A percentile compares a stretch with the other conserved stretches of the same genome.
These are phyloP conservation scores for Leptopterna dolabrata DNA, from an alignment of 2,888 invertebrate species.

Conservation along the genomic window DNA sequence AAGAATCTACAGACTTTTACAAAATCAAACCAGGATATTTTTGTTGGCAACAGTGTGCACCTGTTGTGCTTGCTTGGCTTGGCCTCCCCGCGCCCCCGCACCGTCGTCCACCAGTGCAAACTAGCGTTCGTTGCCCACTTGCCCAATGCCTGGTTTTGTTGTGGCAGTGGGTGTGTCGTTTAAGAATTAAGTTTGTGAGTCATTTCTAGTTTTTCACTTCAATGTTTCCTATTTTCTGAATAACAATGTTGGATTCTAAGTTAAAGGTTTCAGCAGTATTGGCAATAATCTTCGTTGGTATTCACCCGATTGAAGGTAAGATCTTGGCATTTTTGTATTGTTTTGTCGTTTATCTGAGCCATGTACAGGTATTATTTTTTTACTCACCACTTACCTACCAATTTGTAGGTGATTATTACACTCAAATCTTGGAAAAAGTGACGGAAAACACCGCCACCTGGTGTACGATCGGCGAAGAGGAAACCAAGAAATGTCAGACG, in stretches of 20 bases:
- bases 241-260: not conserved
- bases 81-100: not conserved
- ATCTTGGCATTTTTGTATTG: not conserved
- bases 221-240: not conserved
- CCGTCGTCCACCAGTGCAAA: too few relatives aligned
- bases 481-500: constrained; percentile 85
- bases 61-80: not conserved
- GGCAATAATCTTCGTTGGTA: not conserved
- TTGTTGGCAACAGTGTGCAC: not conserved
- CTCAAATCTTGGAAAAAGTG: not conserved
- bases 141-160: not conserved
- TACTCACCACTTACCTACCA: too few relatives aligned
- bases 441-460: constrained; percentile 68
- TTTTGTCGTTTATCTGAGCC: not conserved
- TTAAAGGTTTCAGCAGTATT: not conserved
- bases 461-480: constrained; percentile 85
- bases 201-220: not conserved
- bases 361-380: too few relatives aligned
- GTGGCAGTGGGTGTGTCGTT: constrained; percentile 7
- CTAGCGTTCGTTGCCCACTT: too few relatives aligned
- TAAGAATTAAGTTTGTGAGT: not conserved
- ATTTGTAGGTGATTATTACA: constrained; percentile 43
- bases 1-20: not conserved
- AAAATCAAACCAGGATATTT: not conserved
- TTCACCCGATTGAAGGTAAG: not conserved